Base-by-base conservation (phyloP, 2,113 vertebrate genomes). In the Ascaphus truei region DNA sequence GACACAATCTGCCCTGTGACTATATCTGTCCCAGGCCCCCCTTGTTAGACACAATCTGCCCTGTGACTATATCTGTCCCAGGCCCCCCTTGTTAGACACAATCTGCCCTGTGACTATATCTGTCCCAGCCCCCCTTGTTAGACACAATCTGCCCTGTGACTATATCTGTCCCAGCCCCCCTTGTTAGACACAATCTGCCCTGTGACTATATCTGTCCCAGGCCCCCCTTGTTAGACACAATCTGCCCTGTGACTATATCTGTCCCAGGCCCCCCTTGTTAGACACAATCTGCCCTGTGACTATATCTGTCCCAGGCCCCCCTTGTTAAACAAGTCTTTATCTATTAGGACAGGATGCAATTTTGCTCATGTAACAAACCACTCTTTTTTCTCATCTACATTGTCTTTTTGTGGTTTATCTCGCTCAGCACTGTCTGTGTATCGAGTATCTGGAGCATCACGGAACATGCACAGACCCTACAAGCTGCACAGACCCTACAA, bases 321-420 rank as follows among this genome's bases (percentile, higher is more conserved):
- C 51, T 26, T 57, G 64, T 33, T 47, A 34, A 56, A 57, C 52
- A 57, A 57, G 34, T n/a, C n/a, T 29, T 68, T 57, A 68, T 68
- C 65, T 68, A 47, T 48, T 48, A 59, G 53, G 57, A 68, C 65
- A 68, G 65, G 65, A 68, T 58, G 53, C 33, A 9, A 68, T 59
- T 59, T 36, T 59, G 65, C 20, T 58, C n/a, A 58, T 34, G 30
- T 57, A 59, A 58, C 43, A 47, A 68, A 68, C 63, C 51, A 57
- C 52, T 36, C 22, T 39, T 22, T 68, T 68, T 59, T 55, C 18
- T 30, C 13, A 8, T 31, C 51, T 31, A 18, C 25, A 36, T 12
- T 13, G 33, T 5, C 55, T 39, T 12, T n/a, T 27, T 55, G 34
- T 55, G 48, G 36, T 66, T 18, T 66, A 50, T 55, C 6, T 11